Conservation (phyloP, 2,888 invertebrate species). For the Mesochorus sp. region DNA sequence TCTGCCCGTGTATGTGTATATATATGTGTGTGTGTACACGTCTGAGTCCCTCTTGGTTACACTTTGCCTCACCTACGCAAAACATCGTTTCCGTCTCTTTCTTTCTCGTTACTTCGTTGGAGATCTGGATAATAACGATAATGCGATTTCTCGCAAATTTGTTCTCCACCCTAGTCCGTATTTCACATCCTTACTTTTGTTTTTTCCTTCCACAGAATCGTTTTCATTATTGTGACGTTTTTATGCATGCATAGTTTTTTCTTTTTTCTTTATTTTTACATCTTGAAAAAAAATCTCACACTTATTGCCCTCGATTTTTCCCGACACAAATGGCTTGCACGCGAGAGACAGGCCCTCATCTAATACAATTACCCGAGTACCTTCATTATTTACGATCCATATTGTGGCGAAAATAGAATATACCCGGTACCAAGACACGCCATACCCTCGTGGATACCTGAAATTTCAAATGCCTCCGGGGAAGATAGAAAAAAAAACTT, state of each 20-base stretch:
- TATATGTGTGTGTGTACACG: too few relatives aligned
- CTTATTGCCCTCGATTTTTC: slow-evolving; percentile 36
- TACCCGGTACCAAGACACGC: slow-evolving; percentile 47
- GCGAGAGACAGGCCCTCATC: slow-evolving; percentile 75
- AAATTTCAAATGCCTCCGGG: slow-evolving; percentile 38
- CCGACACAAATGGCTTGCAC: slow-evolving; percentile 6
- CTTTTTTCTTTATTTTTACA: too few relatives aligned
- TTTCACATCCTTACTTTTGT: not conserved
- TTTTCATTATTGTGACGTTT: too few relatives aligned
- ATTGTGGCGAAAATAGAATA: slow-evolving; percentile 64
- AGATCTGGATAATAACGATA: slow-evolving; percentile 44
- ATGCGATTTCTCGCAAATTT: slow-evolving; percentile 43
- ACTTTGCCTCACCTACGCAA: slow-evolving; percentile 70
- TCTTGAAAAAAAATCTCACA: too few relatives aligned
- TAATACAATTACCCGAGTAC: slow-evolving; percentile 79
- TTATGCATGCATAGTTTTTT: too few relatives aligned
- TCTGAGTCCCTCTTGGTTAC: slow-evolving; percentile 47
- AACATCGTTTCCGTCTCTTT: slow-evolving; percentile 24
- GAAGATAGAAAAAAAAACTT: not conserved
- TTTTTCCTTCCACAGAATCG: too few relatives aligned
- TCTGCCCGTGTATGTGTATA: not conserved
- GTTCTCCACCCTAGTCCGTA: not conserved
- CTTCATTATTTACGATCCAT: slow-evolving; percentile 75
- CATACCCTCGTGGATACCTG: slow-evolving; percentile 44
- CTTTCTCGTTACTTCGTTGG: not conserved